These are phyloP conservation scores for Microcaecilia unicolor DNA, from an alignment of 2,797 vertebrate species.

Conservation along the genomic window DNA sequence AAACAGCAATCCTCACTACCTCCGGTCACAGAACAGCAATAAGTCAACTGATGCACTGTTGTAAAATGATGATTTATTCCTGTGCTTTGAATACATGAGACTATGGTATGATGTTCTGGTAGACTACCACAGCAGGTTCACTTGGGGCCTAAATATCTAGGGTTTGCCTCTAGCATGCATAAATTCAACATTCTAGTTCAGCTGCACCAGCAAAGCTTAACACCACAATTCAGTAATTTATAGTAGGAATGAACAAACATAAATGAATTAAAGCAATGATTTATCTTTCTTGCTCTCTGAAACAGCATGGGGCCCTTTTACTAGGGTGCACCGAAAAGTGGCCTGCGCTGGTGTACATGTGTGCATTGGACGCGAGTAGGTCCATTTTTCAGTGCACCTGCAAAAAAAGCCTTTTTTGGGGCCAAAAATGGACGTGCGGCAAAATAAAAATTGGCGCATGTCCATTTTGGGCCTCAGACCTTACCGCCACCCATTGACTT, in stretches of 20 bases:
- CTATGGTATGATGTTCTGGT: constrained; percentile 59
- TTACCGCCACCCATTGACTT: too few species aligned
- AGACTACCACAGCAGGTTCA: constrained; percentile 69
- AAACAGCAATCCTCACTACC: constrained; percentile 74
- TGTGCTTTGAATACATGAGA: constrained; percentile 72
- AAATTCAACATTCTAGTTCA: constrained; percentile 39
- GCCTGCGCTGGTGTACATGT: too few species aligned
- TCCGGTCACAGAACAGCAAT: constrained; percentile 83
- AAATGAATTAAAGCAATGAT: background rate
- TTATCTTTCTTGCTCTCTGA: constrained; percentile 6
- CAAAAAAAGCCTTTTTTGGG: too few species aligned
- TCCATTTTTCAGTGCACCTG: too few species aligned
- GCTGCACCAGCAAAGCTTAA: constrained; percentile 10
- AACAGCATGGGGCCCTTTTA: too few species aligned
- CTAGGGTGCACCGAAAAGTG: too few species aligned
- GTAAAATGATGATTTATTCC: constrained; percentile 93
- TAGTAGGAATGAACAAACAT: constrained; percentile 9
- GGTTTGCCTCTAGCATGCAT: constrained; percentile 66
- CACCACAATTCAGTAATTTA: constrained; percentile 23
- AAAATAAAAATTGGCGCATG: too few species aligned
- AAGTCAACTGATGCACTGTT: constrained; percentile 85
- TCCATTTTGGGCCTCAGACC: too few species aligned
- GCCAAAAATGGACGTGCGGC: too few species aligned
- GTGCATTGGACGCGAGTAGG: too few species aligned
- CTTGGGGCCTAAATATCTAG: constrained; percentile 57